Evolutionary conservation across 2,888 invertebrate species (phyloP).

Genomic region (Andrena dorsata): DNA sequence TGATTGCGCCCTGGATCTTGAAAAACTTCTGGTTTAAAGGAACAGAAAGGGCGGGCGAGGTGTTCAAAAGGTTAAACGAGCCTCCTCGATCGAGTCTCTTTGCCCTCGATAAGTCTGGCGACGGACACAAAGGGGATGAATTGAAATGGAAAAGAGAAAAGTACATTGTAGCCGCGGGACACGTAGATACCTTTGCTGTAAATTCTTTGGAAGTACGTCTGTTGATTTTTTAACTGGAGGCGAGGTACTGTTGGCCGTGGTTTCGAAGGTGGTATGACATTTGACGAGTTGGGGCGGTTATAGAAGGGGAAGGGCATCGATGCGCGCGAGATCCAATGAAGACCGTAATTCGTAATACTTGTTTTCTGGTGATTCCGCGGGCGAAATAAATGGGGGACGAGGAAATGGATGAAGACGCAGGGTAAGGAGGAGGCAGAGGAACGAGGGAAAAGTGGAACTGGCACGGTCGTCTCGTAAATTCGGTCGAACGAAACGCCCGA

Average conservation of each 20-base stretch:
- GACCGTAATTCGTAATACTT: not conserved
- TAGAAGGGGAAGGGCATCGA: no score
- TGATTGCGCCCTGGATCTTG: slow-evolving; percentile 59
- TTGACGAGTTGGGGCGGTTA: no score
- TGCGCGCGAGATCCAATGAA: not conserved
- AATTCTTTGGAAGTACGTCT: no score
- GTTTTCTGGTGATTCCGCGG: slow-evolving; percentile 7
- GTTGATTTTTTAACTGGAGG: no score
- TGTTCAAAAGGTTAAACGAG: slow-evolving; percentile 29
- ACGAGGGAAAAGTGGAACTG: slow-evolving; percentile 30
- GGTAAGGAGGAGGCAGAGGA: slow-evolving; percentile 15
- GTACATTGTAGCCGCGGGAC: no score
- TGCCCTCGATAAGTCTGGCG: not conserved
- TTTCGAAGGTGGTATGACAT: no score
- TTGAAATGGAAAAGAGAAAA: not conserved
- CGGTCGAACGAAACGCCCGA: slow-evolving; percentile 53
- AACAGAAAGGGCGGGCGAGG: not conserved
- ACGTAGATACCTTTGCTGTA: no score
- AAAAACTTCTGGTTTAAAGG: not conserved
- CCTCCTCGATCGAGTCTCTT: not conserved
- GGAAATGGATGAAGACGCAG: not conserved
- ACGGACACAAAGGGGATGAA: not conserved
- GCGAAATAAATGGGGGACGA: not conserved
- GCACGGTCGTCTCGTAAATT: slow-evolving; percentile 63
- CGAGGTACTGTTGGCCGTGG: no score